Conservation (phyloP, 2,113 vertebrate genomes). For the Lethenteron camtschaticum region DNA sequence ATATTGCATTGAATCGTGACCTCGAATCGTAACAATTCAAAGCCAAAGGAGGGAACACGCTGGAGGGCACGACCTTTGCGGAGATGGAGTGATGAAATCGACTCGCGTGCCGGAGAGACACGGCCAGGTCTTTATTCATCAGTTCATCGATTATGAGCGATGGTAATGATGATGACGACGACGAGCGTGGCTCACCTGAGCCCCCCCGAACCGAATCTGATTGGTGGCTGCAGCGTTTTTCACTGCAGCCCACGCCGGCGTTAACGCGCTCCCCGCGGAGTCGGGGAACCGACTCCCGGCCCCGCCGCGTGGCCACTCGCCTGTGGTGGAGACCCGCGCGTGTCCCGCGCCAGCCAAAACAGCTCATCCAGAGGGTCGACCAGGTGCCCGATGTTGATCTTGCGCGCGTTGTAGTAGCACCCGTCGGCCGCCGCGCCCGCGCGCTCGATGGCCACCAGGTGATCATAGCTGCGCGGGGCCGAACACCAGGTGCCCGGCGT, state of each 20-base stretch:
- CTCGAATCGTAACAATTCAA: too few relatives aligned
- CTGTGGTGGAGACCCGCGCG: conserved; percentile 36
- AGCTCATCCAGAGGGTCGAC: conserved; percentile 51
- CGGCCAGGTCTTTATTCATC: too few relatives aligned
- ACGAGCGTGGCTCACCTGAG: neutral
- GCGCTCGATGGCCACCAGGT: conserved; percentile 50
- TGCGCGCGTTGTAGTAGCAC: conserved; percentile 51
- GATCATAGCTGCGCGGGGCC: conserved; percentile 32
- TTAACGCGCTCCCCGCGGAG: neutral
- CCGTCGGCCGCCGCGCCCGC: conserved; percentile 41
- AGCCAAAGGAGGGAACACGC: too few relatives aligned
- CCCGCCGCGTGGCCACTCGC: conserved; percentile 15
- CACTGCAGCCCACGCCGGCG: neutral
- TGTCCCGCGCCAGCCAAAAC: conserved; percentile 29
- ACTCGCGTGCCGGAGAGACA: too few relatives aligned
- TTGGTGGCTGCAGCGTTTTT: neutral
- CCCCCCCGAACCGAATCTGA: neutral
- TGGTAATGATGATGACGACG: too few relatives aligned
- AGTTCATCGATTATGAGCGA: too few relatives aligned
- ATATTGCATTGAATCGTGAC: too few relatives aligned
- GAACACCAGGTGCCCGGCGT: neutral
- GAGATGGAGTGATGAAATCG: too few relatives aligned
- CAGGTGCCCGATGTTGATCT: conserved; percentile 40
- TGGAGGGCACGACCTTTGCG: too few relatives aligned
- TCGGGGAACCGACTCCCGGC: conserved; percentile 6